Base-by-base conservation (phyloP, 92 coral and sea anemone species). In the Ricordea florida region DNA sequence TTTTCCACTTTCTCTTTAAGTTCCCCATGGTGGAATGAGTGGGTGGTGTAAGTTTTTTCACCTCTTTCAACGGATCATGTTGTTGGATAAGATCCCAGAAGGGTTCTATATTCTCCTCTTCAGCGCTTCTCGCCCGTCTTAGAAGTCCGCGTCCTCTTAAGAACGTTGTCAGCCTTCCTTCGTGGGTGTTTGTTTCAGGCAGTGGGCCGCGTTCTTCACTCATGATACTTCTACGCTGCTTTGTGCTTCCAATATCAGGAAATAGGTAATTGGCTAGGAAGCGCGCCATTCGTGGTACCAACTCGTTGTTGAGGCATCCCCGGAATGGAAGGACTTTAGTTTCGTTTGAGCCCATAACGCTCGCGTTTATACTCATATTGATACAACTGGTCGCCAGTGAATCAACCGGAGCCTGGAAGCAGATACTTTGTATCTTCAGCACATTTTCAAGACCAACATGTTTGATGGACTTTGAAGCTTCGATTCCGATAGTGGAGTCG, bases 1-100 rank as follows among this genome's bases (percentile, higher is more conserved):
- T 96, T 66, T 96, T 93, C 99, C 99, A 96, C 62, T 93, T 96
- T 62, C 87, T 88, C 64, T 83, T 92, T 47, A 96, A 74, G 55
- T 86, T 79, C 65, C 91, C 73, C 92, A 87, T 81, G 26, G 80
- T 69, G 27, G 92, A 84, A 36, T 96, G 89, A 61, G 48, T 48
- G 13, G 93, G 76, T 11, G 93, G 84, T 2, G 88, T 33, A 34
- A 80, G 79, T 46, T 88, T 85, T 28, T 83, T 64, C 8, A 81
- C 80, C 7, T 80, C 92, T 28, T 72, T 80, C 41, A 79, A 63
- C 0, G 96, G 90, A 49, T 92, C 87, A 44, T 92, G 90, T 33
- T 92, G 90, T 20, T 87, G 92, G 23, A 90, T 80, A 22, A 92
- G 82, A 56, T 92, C 90, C 99, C 99, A 96, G 77, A 96, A 96